Conservation (phyloP, 1,140 invertebrate species). For the Atta cephalotes region DNA sequence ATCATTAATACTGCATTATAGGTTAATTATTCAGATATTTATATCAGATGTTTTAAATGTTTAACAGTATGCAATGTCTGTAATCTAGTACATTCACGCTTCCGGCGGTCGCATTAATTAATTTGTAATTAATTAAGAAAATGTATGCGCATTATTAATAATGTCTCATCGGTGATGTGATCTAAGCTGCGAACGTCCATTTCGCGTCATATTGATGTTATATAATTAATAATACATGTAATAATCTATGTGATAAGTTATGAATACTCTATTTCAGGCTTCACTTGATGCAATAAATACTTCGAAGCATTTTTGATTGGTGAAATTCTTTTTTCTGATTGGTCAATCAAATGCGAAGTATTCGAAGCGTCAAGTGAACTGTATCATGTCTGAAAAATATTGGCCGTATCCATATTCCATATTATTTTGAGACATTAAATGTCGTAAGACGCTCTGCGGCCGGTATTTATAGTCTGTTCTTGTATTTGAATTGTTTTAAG, state of each 20-base stretch:
- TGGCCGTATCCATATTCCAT: too few species aligned
- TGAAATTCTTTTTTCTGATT: too few species aligned
- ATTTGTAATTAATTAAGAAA: slow-evolving; percentile 29
- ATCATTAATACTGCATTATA: slow-evolving; percentile 20
- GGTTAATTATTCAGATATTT: slow-evolving; percentile 24
- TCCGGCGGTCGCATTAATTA: neutral
- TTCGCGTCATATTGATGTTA: neutral
- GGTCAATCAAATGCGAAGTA: too few species aligned
- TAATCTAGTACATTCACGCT: neutral
- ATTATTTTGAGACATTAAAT: too few species aligned
- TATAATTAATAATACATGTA: neutral
- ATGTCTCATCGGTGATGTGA: neutral
- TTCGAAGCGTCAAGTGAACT: too few species aligned
- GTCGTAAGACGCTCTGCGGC: too few species aligned
- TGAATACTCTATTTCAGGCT: neutral
- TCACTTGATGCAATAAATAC: too few species aligned
- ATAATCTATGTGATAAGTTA: neutral
- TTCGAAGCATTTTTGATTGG: too few species aligned
- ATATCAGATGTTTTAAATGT: slow-evolving; percentile 17
- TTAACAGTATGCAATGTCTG: neutral
- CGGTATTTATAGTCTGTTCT: too few species aligned
- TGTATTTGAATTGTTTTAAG: too few species aligned
- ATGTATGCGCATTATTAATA: slow-evolving; percentile 16
- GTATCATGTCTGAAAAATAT: too few species aligned
- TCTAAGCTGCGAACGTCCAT: neutral